Evolutionary conservation across 2,888 invertebrate genomes (phyloP), one percentile per base, ranked within the genome.

Genomic region (Ennomos fuscantarius): DNA sequence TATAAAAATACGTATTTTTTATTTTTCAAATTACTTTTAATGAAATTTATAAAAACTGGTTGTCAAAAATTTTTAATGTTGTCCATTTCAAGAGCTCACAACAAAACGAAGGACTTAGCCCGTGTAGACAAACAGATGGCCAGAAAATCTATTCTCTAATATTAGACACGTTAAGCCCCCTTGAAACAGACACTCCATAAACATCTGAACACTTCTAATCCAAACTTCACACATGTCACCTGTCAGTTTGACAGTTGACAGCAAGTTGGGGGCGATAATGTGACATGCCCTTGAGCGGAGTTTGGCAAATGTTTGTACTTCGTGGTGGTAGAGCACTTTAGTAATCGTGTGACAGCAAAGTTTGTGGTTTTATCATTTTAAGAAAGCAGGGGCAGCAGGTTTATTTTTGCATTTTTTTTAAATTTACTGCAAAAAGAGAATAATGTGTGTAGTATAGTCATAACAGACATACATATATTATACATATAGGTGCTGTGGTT

Each of bases 231-330:
- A 65, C 65, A 74, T 80, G 80, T 77, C 83, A 80, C 68, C 66
- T 80, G 81, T 78, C 86, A 81, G 63, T 78, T 82, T 84, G 84
- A 86, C 85, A 65, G 65, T 75, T 86, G 86, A 83, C 82, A 81
- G 78, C 74, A 73, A 66, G 66, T 66, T 63, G 63, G 72, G 67
- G 73, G 71, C 65, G 60, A 71, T 63, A 66, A 66, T 55, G 63
- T 65, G 73, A 70, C 76, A 66, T 73, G 75, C 80, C 78, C 82
- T 81, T 73, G 74, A 79, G 78, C 68, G 54, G 72, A 72, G 68
- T 68, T 71, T 55, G 63, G 69, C 70, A 69, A 74, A 72, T 72
- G 69, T 76, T 70, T 72, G 71, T 55, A 47, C 13, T 64, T 62
- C 24, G 24, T 24, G 59, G 61, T 52, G 49, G 53, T 44, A 54